These are phyloP conservation scores for Pyrochroa serraticornis DNA, from an alignment of 2,888 invertebrate genomes.

Conservation along the genomic window DNA sequence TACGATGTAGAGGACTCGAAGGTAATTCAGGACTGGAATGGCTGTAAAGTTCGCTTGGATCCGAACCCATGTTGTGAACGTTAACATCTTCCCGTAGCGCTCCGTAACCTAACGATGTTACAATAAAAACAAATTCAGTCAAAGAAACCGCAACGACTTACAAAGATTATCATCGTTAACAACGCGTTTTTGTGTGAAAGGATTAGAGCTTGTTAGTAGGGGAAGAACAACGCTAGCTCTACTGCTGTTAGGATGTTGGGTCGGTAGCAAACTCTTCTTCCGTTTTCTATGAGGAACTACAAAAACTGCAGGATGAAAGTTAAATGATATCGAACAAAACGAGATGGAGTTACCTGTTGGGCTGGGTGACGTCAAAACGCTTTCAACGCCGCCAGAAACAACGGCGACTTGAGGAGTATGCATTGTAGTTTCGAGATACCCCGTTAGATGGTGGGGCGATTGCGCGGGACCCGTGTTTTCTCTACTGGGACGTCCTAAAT, in stretches of 20 bases:
- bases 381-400: constrained; percentile 55
- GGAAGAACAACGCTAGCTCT: constrained; percentile 81
- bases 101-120: constrained; percentile 68
- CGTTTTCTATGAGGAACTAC: constrained; percentile 57
- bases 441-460: constrained; percentile 35
- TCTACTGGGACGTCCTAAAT: constrained; percentile 26
- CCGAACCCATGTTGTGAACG: constrained; percentile 67
- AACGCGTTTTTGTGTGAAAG: constrained; percentile 63
- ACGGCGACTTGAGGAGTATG: constrained; percentile 54
- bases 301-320: constrained; percentile 13
- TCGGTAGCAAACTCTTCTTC: constrained; percentile 56
- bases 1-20: constrained; percentile 52
- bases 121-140: constrained; percentile 7
- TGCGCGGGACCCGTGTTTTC: constrained; percentile 34
- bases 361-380: constrained; percentile 62
- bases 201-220: constrained; percentile 63
- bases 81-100: constrained; percentile 72
- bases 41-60: constrained; percentile 64
- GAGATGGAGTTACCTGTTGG: constrained; percentile 67
- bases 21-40: constrained; percentile 57
- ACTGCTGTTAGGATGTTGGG: constrained; percentile 69
- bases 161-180: constrained; percentile 59
- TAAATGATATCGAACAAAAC: constrained; percentile 19
- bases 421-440: constrained; percentile 37
- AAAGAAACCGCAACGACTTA: constrained; percentile 35